Evolutionary conservation across 1,140 invertebrate genomes (phyloP).

Genomic region (Yoshiicerus persimilis): DNA sequence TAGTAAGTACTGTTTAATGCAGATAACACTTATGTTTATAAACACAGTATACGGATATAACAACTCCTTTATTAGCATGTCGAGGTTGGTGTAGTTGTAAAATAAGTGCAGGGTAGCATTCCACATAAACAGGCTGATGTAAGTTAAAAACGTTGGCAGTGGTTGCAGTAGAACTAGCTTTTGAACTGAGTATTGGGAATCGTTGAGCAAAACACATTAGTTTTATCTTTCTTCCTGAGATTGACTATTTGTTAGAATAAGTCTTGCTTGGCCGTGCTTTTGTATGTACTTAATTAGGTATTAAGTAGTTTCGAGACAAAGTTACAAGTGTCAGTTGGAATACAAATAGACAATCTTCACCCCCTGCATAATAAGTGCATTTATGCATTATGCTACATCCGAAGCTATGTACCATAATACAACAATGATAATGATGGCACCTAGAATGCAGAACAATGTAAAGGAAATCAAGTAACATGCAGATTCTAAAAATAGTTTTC

Average conservation of each 20-base stretch:
- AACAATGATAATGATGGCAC: neutral
- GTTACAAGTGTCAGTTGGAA: neutral
- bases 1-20: neutral
- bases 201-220: neutral
- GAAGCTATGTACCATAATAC: no score
- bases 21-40: neutral
- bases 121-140: neutral
- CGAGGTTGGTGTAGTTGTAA: neutral
- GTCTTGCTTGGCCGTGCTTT: neutral
- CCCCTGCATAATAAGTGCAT: neutral
- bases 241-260: neutral
- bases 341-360: neutral
- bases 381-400: no score
- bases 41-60: neutral
- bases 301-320: neutral
- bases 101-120: neutral
- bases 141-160: neutral
- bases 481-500: neutral
- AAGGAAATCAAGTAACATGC: no score
- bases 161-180: neutral
- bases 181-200: neutral
- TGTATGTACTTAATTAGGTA: neutral
- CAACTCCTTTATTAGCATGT: neutral
- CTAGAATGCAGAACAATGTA: neutral
- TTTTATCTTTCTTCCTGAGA: neutral